A percentile compares a stretch with the other conserved stretches of the same genome.
These are phyloP conservation scores for Drosophila pseudotakahashii DNA, from an alignment of 2,888 invertebrate genomes.

Conservation along the genomic window DNA sequence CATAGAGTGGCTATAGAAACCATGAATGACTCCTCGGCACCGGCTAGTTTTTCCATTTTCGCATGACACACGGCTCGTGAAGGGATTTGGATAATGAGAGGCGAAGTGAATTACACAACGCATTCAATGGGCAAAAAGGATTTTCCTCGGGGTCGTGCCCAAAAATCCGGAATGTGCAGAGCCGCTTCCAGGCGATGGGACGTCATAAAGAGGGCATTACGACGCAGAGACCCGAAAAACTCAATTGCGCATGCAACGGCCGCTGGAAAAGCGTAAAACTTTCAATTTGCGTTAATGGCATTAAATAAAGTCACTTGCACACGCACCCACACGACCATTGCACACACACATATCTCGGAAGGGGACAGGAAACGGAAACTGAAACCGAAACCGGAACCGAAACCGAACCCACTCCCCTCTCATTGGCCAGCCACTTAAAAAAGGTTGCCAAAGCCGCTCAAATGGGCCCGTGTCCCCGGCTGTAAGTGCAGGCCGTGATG, in stretches of 20 bases:
- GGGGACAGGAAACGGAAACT: slow-evolving; percentile 25
- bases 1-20: slow-evolving; percentile 62
- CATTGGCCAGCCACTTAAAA: slow-evolving; percentile 75
- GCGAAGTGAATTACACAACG: slow-evolving; percentile 34
- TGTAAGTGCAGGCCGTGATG: slow-evolving; percentile 47
- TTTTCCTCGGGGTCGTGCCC: slow-evolving; percentile 16
- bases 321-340: background rate
- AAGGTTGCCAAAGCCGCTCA: slow-evolving; percentile 67
- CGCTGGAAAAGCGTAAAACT: slow-evolving; percentile 63
- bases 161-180: slow-evolving; percentile 16
- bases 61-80: slow-evolving; percentile 23
- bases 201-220: slow-evolving; percentile 43
- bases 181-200: background rate
- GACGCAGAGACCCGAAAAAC: slow-evolving; percentile 50
- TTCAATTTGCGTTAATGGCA: slow-evolving; percentile 79
- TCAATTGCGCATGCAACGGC: slow-evolving; percentile 78
- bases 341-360: slow-evolving; percentile 18
- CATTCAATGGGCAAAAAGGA: slow-evolving; percentile 23
- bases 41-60: slow-evolving; percentile 67
- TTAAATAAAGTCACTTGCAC: slow-evolving; percentile 69
- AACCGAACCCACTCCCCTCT: slow-evolving; percentile 31
- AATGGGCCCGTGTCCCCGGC: slow-evolving; percentile 26
- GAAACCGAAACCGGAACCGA: slow-evolving; percentile 14
- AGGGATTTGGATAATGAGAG: slow-evolving; percentile 39
- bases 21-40: slow-evolving; percentile 39